These are phyloP conservation scores for Parelbella ahira DNA, from an alignment of 2,888 invertebrate species.

Conservation along the genomic window DNA sequence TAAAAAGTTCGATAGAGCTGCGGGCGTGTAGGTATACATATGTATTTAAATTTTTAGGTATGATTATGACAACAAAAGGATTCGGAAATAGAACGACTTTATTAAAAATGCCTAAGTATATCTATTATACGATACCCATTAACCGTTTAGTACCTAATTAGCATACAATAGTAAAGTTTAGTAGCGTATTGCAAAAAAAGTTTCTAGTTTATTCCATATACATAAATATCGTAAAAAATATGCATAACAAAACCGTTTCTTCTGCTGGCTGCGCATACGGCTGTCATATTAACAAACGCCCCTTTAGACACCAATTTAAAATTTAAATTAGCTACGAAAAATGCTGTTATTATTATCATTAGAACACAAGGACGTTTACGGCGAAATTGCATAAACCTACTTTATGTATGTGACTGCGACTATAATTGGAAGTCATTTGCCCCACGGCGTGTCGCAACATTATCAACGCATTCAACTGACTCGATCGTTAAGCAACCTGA, in stretches of 20 bases:
- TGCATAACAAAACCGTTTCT: constrained; percentile 9
- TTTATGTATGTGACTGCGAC: constrained; percentile 22
- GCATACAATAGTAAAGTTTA: no score
- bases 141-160: no score
- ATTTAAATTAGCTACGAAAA: constrained; percentile 21
- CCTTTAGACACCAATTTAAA: constrained; percentile 17
- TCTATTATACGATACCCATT: no score
- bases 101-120: no score
- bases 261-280: background rate
- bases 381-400: constrained; percentile 18
- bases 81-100: no score
- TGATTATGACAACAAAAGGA: background rate
- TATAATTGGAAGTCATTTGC: constrained; percentile 25
- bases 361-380: constrained; percentile 16
- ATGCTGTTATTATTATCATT: no score
- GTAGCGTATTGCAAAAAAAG: constrained; percentile 3
- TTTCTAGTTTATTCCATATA: background rate
- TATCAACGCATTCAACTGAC: constrained; percentile 18
- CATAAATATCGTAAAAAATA: constrained; percentile 9
- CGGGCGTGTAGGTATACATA: no score
- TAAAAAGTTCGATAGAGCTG: no score
- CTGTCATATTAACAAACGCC: constrained; percentile 21
- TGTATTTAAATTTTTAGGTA: no score
- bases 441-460: constrained; percentile 17
- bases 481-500: constrained; percentile 41